A percentile compares a stretch with the other conserved stretches of the same genome.
Evolutionary conservation across 37 sponge, comb jelly and placozoan genomes (phyloP).

Genomic region (Spongilla lacustris): DNA sequence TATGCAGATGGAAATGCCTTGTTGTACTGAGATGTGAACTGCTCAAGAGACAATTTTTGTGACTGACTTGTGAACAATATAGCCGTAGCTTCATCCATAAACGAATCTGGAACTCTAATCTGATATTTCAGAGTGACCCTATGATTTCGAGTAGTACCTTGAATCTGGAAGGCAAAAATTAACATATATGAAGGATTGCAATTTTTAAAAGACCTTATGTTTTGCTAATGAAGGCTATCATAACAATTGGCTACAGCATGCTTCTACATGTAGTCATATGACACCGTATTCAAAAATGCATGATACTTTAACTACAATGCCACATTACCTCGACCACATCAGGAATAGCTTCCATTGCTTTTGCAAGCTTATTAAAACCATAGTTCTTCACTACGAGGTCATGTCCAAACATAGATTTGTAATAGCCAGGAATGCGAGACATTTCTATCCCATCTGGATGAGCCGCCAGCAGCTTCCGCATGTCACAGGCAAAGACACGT

Average conservation of each 20-base stretch:
- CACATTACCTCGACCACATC: conserved; percentile 49
- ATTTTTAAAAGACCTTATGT: too few relatives aligned
- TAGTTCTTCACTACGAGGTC: conserved; percentile 21
- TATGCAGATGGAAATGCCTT: conserved; percentile 8
- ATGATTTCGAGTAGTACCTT: not conserved
- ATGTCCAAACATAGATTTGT: conserved; percentile 41
- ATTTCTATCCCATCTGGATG: conserved; percentile 53
- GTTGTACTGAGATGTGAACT: conserved; percentile 46
- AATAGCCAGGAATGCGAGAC: conserved; percentile 39
- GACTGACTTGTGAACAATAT: conserved; percentile 15
- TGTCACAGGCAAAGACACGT: conserved; percentile 42
- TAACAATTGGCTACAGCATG: too few relatives aligned
- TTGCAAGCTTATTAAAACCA: conserved; percentile 46
- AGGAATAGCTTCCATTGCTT: conserved; percentile 54
- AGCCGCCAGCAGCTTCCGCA: conserved; percentile 38
- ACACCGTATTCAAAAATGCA: too few relatives aligned
- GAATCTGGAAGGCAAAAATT: not conserved
- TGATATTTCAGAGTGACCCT: not conserved
- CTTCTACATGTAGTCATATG: too few relatives aligned
- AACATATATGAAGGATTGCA: too few relatives aligned
- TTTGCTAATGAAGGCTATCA: too few relatives aligned
- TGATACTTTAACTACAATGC: too few relatives aligned
- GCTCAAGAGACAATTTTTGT: conserved; percentile 4
- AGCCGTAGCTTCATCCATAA: conserved; percentile 43
- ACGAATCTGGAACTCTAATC: not conserved